Evolutionary conservation across 64 coral and sea anemone species (phyloP).

Genomic region (Montipora capricornis): DNA sequence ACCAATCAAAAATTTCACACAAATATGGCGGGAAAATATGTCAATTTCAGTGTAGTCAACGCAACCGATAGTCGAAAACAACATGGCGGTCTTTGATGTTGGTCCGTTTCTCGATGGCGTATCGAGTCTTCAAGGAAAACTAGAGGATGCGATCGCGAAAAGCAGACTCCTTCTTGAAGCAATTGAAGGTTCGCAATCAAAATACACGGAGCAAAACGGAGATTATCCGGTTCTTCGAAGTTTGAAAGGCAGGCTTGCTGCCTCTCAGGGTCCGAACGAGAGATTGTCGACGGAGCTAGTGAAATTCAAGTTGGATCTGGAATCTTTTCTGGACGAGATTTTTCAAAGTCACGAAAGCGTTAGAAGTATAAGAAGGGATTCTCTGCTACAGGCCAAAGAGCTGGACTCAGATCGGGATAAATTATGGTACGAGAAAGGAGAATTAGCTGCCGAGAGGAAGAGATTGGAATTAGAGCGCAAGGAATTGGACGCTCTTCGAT

Average conservation of each 20-base stretch:
- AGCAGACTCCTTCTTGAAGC: constrained; percentile 47
- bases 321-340: constrained; percentile 42
- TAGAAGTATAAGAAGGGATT: constrained; percentile 52
- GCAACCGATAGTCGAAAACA: constrained; percentile 19
- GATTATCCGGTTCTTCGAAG: constrained; percentile 11
- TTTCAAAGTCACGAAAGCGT: constrained; percentile 34
- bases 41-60: constrained; percentile 35
- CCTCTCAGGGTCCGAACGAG: constrained; percentile 59
- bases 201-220: constrained; percentile 13
- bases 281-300: constrained; percentile 48
- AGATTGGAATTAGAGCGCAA: constrained; percentile 4
- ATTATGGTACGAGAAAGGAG: constrained; percentile 18
- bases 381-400: constrained; percentile 22
- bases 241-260: not conserved
- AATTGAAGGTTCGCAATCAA: constrained; percentile 42
- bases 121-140: constrained; percentile 52
- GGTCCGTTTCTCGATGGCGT: constrained; percentile 52
- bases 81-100: constrained; percentile 74
- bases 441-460: not conserved
- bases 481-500: not conserved
- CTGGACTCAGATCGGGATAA: constrained; percentile 28
- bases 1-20: not conserved
- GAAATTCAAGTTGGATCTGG: constrained; percentile 62
- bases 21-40: not conserved
- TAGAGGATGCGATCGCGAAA: constrained; percentile 71